Evolutionary conservation across 2,797 vertebrate genomes (phyloP), one percentile per base, ranked within the genome.

Genomic region (Mus spretus): DNA sequence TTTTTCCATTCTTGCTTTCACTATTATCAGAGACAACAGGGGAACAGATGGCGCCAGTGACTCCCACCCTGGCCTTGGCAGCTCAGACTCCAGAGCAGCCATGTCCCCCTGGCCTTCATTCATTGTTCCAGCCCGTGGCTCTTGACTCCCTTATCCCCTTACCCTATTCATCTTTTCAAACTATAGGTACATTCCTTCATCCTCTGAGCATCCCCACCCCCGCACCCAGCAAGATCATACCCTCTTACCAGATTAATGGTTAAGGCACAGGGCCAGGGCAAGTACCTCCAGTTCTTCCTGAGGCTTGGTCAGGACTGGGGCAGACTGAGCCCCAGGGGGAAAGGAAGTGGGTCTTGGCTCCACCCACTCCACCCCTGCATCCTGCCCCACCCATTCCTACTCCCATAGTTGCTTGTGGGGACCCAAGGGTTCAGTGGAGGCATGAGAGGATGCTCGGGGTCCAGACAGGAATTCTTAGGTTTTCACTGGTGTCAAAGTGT

Each of bases 321-420:
- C 70, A 0, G 59, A 86, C 6, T 13, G 74, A 89, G 93, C 96
- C 96, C 93, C 95, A 83, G 59, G 92, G 82, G 95, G 96, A 97
- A 96, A 97, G 97, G 97, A 98, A 98, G 96, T 97, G 86, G 96
- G 96, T 85, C 75, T 70, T 92, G 89, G 81, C 97, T 93, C 97
- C 98, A 97, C 97, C 97, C 95, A 86, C 84, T 47, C 47, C 93
- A 91, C 93, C 94, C 90, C 59, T 84, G 97, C 96, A 97, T 98
- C 97, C 96, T 96, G 95, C 92, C 74, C 67, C 80, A 78, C 84
- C 93, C 91, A 0, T 24, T 53, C 26, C 19, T 4, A 5, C 72
- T 91, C 80, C 74, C 57, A 47, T 37, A 34, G 37, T 75, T 74
- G 82, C 44, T 11, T 0, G 0, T 17, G 40, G 11, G 31, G 37